Percentiles rank a stretch among this genome's conserved stretches.
Conservation (phyloP, 2,888 invertebrate species). For the Acrobasis suavella region DNA sequence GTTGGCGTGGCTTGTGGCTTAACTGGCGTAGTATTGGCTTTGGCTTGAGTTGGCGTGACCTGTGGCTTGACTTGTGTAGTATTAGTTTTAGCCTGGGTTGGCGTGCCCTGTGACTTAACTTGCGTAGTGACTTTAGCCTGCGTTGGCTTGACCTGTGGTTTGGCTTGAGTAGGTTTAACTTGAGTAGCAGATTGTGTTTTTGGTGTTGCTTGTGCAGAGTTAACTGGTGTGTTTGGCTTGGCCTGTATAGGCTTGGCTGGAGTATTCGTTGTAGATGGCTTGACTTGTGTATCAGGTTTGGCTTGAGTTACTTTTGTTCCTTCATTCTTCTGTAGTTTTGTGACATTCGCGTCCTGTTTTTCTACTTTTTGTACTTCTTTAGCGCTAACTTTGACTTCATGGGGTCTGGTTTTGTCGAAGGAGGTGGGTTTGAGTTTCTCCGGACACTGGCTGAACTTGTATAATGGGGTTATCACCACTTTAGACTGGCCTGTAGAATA, state of each 20-base stretch:
- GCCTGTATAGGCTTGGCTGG: not conserved
- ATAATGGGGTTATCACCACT: conserved; percentile 52
- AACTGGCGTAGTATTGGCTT: conserved; percentile 1
- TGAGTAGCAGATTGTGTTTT: not conserved
- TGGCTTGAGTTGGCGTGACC: not conserved
- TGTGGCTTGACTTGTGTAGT: not conserved
- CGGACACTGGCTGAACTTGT: conserved; percentile 58
- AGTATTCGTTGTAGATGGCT: not conserved
- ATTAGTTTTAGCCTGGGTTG: conserved; percentile 20
- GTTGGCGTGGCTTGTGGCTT: not conserved
- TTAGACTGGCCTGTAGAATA: conserved; percentile 54
- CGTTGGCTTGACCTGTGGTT: conserved; percentile 2
- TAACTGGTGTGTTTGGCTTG: conserved; percentile 1
- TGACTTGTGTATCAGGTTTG: conserved; percentile 9
- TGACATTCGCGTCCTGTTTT: not conserved
- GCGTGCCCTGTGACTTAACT: not conserved
- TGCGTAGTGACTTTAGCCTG: conserved; percentile 17
- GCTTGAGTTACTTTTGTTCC: not conserved
- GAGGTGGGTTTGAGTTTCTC: conserved; percentile 44
- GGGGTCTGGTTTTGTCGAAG: not conserved
- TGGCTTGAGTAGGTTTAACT: not conserved
- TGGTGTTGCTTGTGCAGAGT: not conserved
- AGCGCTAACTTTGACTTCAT: conserved; percentile 1
- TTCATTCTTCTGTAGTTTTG: conserved; percentile 1
- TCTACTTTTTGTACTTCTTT: conserved; percentile 2